A percentile compares a stretch with the other conserved stretches of the same genome.
phyloP scores from a whole-genome alignment of 2,113 vertebrate species.

The Rostratula benghalensis region DNA sequence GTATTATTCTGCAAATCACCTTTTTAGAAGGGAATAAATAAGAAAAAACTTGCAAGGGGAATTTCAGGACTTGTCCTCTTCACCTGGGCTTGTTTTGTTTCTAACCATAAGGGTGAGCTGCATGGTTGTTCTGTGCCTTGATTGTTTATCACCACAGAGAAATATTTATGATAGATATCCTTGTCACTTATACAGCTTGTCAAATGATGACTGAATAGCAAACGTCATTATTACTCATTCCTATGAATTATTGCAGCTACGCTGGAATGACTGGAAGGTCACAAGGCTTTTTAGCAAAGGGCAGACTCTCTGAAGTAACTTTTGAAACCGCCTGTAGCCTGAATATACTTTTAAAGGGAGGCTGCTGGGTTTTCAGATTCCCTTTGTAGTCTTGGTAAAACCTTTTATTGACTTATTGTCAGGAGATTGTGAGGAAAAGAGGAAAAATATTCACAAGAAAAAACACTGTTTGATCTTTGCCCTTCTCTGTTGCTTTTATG shows the following conservation, averaged over 20 bases:
- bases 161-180: not conserved
- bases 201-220: not conserved
- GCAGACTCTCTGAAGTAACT: not conserved
- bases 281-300: slow-evolving; percentile 10
- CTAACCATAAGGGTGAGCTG: not conserved
- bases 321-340: not conserved
- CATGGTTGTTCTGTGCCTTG: not conserved
- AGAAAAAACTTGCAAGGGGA: not conserved
- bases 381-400: slow-evolving; percentile 1
- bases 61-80: not conserved
- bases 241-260: not conserved
- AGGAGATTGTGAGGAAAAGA: not conserved
- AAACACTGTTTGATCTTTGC: not conserved
- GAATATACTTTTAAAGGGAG: not conserved
- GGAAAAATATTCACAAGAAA: not conserved
- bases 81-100: not conserved
- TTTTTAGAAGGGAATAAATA: not conserved
- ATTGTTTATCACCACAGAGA: not conserved
- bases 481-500: not conserved
- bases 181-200: not conserved
- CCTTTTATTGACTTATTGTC: slow-evolving; percentile 24
- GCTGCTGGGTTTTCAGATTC: not conserved
- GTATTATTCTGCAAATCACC: not conserved
- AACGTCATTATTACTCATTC: not conserved
- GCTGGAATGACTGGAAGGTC: not conserved